Base-by-base conservation (phyloP, 2,797 vertebrate species). In the Alca torda region DNA sequence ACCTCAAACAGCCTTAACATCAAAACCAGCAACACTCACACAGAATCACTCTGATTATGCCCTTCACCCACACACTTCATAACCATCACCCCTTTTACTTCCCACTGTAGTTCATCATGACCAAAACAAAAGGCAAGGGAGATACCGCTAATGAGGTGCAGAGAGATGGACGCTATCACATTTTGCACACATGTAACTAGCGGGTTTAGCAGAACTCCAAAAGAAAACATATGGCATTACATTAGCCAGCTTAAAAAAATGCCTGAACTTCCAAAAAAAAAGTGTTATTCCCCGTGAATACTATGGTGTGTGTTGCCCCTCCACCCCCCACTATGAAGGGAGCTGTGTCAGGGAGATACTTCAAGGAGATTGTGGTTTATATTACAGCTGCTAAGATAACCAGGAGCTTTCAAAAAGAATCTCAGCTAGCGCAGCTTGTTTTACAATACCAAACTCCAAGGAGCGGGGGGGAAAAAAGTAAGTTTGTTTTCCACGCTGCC, bases 401-500 rank as follows among this genome's bases (percentile, higher is more conserved):
- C 18, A 37, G 39, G 84, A 92, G 84, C 86, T 92, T 97, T 96
- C 89, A 95, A 93, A 93, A 97, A 86, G 94, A 97, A 97, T 96
- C 94, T 86, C 92, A 59, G 78, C 78, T 63, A 87, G 90, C 0
- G 4, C 4, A 5, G 92, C 92, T 91, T 93, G 72, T 93, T 97
- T 95, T 95, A 97, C 91, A 95, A 94, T 95, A 91, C 86, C 76
- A 59, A 88, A 89, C 90, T 91, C 90, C 41, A 33, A 90, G 80
- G 12, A 14, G 78, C 13, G 33, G 41, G 37, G 46, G 25, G 23
- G 14, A 45, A 13, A 24, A 70, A 94, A 97, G 90, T 89, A 94
- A 97, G 97, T 97, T 98, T 97, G 97, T 97, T 98, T 98, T 97
- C 96, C 90, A 89, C n/a, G 0, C 78, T 61, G 85, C 79, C 88